Evolutionary conservation across 2,797 vertebrate genomes (phyloP).

Genomic region (Anniella stebbinsi): DNA sequence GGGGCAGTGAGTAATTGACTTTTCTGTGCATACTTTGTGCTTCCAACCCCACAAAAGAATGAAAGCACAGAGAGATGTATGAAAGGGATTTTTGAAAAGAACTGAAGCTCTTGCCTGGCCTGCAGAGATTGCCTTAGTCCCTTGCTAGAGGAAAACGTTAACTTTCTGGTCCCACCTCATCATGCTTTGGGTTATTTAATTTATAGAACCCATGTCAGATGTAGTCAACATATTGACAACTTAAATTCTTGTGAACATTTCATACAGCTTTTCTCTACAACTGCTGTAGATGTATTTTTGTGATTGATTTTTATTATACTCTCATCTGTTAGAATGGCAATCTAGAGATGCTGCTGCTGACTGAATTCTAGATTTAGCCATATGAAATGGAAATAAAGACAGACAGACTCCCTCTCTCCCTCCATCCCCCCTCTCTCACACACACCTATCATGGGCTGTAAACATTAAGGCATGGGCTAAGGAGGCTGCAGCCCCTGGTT

Average conservation of each 20-base stretch:
- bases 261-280: background rate
- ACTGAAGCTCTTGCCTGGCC: background rate
- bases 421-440: too few relatives aligned
- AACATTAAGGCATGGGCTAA: too few relatives aligned
- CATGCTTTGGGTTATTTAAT: background rate
- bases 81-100: slow-evolving; percentile 6
- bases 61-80: background rate
- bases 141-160: background rate
- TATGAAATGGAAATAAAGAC: too few relatives aligned
- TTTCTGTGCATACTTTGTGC: background rate
- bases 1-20: background rate
- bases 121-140: background rate
- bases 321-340: background rate
- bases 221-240: background rate
- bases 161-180: background rate
- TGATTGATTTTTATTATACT: background rate
- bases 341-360: too few relatives aligned
- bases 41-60: background rate
- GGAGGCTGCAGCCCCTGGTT: too few relatives aligned
- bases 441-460: too few relatives aligned
- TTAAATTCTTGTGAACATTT: background rate
- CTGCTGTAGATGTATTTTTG: background rate
- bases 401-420: too few relatives aligned
- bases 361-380: too few relatives aligned
- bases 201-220: background rate